Evolutionary conservation across 2,888 invertebrate genomes (phyloP).

Genomic region (Euzetes globulus): DNA sequence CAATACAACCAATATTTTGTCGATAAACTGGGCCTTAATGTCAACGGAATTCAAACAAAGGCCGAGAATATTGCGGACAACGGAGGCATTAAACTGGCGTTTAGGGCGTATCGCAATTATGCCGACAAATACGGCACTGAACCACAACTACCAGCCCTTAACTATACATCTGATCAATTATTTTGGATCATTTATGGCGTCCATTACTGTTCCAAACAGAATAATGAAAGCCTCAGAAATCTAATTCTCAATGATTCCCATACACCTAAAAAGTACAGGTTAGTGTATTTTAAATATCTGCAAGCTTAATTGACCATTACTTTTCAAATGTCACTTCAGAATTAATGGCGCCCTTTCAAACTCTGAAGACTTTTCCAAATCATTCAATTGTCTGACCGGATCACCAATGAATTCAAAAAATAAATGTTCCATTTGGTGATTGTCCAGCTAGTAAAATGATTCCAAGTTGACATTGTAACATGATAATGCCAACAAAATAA

Average conservation of each 20-base stretch:
- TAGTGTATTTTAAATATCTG: not conserved
- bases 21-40: slow-evolving; percentile 64
- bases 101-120: slow-evolving; percentile 50
- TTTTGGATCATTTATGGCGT: slow-evolving; percentile 53
- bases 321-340: slow-evolving; percentile 45
- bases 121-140: slow-evolving; percentile 23
- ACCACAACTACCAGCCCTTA: slow-evolving; percentile 37
- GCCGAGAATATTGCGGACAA: slow-evolving; percentile 94
- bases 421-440: slow-evolving; percentile 79
- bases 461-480: too few species aligned
- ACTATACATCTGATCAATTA: slow-evolving; percentile 6
- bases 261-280: slow-evolving; percentile 42
- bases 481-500: too few species aligned
- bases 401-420: slow-evolving; percentile 72
- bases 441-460: too few species aligned
- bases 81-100: slow-evolving; percentile 84
- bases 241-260: not conserved
- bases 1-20: slow-evolving; percentile 39
- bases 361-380: slow-evolving; percentile 68
- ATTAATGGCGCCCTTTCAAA: slow-evolving; percentile 79
- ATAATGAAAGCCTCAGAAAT: not conserved
- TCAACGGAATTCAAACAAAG: slow-evolving; percentile 83
- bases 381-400: slow-evolving; percentile 66
- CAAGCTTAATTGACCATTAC: not conserved
- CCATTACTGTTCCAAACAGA: slow-evolving; percentile 1